These are phyloP conservation scores for Diabrotica undecimpunctata DNA, from an alignment of 1,140 invertebrate species.

Conservation along the genomic window DNA sequence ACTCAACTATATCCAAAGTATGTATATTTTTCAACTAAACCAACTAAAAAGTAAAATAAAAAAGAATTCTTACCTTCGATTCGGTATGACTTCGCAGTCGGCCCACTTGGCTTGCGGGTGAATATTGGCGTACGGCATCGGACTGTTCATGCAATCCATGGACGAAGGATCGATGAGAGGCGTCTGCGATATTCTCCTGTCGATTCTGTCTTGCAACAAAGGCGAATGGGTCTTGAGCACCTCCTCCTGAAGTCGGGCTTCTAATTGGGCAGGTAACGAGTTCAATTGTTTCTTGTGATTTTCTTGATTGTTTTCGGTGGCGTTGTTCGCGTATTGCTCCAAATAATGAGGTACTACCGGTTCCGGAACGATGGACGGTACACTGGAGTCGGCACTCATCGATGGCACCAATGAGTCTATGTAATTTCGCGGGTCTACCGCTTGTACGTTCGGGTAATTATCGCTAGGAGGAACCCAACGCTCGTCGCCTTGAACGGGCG, in stretches of 20 bases:
- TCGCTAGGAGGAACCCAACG: conserved; percentile 63
- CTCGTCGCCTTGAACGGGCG: conserved; percentile 56
- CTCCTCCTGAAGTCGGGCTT: conserved; percentile 30
- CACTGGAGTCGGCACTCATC: neutral
- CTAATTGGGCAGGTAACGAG: conserved; percentile 27
- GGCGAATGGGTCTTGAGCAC: conserved; percentile 33
- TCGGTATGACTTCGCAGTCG: conserved; percentile 66
- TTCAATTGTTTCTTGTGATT: conserved; percentile 26
- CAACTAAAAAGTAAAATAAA: neutral
- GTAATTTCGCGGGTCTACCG: conserved; percentile 20
- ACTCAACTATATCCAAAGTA: too few species aligned
- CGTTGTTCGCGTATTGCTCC: conserved; percentile 23
- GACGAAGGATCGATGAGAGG: conserved; percentile 49
- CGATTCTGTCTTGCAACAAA: conserved; percentile 27
- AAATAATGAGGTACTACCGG: conserved; percentile 19
- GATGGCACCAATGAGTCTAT: conserved; percentile 22
- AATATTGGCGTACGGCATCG: conserved; percentile 63
- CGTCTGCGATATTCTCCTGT: conserved; percentile 40
- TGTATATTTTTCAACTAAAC: too few species aligned
- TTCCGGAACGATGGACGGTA: neutral
- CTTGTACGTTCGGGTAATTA: conserved; percentile 44
- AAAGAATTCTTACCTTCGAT: conserved; percentile 51
- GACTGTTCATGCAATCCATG: conserved; percentile 57
- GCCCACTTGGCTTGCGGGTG: conserved; percentile 66
- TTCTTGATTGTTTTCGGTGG: conserved; percentile 10